Percentiles rank a stretch among this genome's conserved stretches.
Conservation (phyloP, 2,113 vertebrate genomes). For the Periophthalmodon schlosseri region DNA sequence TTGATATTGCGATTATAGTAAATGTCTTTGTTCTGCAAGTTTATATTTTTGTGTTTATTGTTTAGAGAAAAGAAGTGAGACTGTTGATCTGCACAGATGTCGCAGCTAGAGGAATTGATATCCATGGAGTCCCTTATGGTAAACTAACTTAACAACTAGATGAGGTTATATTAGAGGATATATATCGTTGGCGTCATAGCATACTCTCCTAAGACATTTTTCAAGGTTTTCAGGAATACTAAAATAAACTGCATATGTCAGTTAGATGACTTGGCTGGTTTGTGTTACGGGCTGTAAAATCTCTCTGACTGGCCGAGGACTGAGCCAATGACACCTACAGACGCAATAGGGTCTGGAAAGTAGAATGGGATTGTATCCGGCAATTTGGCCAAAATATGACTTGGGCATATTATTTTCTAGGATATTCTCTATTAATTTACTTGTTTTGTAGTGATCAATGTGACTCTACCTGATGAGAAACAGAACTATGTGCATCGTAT, state of each 20-base stretch:
- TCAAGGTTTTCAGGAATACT: too few species aligned
- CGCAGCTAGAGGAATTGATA: slow-evolving; percentile 96
- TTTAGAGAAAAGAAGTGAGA: slow-evolving; percentile 89
- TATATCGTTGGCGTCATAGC: too few species aligned
- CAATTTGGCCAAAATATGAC: too few species aligned
- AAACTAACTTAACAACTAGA: slow-evolving; percentile 37
- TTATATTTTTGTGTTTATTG: slow-evolving; percentile 8
- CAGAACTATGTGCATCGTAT: slow-evolving; percentile 98
- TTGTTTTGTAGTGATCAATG: slow-evolving; percentile 87
- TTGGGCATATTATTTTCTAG: too few species aligned
- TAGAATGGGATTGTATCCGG: too few species aligned
- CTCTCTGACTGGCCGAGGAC: too few species aligned
- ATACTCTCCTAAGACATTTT: too few species aligned
- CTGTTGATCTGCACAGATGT: slow-evolving; percentile 97
- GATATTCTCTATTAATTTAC: neutral
- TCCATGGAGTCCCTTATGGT: slow-evolving; percentile 94
- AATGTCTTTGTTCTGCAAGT: neutral
- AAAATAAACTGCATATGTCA: too few species aligned
- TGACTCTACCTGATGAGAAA: slow-evolving; percentile 97
- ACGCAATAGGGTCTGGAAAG: too few species aligned
- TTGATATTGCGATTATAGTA: neutral
- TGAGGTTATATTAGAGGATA: neutral
- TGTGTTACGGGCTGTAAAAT: too few species aligned
- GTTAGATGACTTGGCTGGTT: too few species aligned
- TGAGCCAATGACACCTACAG: too few species aligned